Evolutionary conservation across 1,140 invertebrate species (phyloP).

Genomic region (Drepana arcuata): DNA sequence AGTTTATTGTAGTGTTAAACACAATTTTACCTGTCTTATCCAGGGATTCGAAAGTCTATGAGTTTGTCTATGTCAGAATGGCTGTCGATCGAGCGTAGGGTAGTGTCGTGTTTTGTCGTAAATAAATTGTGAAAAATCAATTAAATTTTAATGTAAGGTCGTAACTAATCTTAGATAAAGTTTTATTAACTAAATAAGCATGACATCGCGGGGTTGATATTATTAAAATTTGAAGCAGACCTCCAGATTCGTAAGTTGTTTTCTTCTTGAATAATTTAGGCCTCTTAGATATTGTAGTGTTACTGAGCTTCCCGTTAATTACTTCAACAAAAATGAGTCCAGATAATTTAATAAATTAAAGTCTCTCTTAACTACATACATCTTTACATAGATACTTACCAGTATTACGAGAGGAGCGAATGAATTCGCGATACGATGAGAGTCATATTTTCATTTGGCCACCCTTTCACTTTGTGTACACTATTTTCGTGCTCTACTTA

Average conservation of each 20-base stretch:
- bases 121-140: constrained; percentile 39
- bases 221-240: constrained; percentile 23
- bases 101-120: constrained; percentile 29
- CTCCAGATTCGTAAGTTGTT: constrained; percentile 37
- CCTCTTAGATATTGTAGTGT: constrained; percentile 30
- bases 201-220: constrained; percentile 40
- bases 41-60: no score
- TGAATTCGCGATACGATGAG: constrained; percentile 15
- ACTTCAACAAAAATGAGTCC: no score
- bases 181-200: constrained; percentile 22
- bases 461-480: constrained; percentile 66
- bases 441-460: constrained; percentile 27
- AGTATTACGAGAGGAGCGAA: no score
- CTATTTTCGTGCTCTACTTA: constrained; percentile 68
- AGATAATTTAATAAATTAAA: no score
- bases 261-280: constrained; percentile 24
- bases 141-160: constrained; percentile 28
- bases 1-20: no score
- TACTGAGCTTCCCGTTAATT: constrained; percentile 14
- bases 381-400: no score
- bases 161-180: constrained; percentile 18
- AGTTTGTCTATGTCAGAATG: constrained; percentile 51
- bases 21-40: no score
- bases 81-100: constrained; percentile 44
- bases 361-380: no score